phyloP scores from a whole-genome alignment of 35 echinoderm and acorn worm genomes.

The Anneissia japonica region DNA sequence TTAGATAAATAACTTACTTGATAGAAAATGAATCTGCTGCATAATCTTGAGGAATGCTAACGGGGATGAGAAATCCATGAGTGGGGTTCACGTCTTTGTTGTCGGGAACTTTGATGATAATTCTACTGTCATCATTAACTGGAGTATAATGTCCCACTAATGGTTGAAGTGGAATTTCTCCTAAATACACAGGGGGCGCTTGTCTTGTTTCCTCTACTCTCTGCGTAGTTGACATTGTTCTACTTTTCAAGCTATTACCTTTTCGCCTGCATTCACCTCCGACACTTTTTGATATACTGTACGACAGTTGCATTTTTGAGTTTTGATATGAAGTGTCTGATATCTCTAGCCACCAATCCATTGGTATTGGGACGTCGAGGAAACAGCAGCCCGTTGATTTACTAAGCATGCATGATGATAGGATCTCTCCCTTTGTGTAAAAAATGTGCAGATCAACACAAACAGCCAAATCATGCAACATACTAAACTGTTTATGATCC shows the following conservation, averaged over 20 bases:
- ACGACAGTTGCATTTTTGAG: neutral
- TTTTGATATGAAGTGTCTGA: neutral
- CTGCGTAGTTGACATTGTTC: neutral
- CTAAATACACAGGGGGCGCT: neutral
- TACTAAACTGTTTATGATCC: neutral
- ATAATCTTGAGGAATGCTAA: neutral
- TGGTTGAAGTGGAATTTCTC: neutral
- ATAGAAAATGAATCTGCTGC: neutral
- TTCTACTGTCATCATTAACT: neutral
- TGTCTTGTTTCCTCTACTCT: neutral
- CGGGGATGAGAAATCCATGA: neutral
- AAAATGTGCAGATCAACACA: neutral
- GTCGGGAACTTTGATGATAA: neutral
- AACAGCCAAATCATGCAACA: neutral
- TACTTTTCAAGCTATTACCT: neutral
- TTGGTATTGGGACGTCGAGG: neutral
- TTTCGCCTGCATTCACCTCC: neutral
- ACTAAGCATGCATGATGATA: neutral
- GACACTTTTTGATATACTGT: neutral
- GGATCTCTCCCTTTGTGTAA: neutral
- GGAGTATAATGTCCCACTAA: neutral
- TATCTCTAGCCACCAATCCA: neutral
- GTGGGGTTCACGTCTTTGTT: neutral
- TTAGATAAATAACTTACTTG: neutral
- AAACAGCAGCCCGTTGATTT: neutral